Base-by-base conservation (phyloP, 1,140 invertebrate species). In the Parasteatoda tepidariorum region DNA sequence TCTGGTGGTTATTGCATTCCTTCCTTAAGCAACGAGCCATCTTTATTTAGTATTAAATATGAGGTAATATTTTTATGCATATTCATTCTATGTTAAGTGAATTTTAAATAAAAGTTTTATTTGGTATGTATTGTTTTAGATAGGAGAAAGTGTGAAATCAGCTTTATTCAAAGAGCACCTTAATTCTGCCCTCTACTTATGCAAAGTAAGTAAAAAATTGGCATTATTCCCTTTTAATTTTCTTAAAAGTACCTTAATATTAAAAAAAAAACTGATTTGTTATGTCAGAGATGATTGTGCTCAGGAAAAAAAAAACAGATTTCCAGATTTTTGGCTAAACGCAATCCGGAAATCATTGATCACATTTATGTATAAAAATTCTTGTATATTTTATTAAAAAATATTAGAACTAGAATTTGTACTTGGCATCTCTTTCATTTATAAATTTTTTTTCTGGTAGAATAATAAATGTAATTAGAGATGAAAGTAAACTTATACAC, bases 31-130 rank as follows among this genome's bases (percentile, higher is more conserved):
- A 41, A 30, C 31, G 68, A 82, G 11, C 54, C 67, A 61, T 82
- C 79, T 41, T 31, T 82, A 15, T 59, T 82, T 30, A 82, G 15
- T 71, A 71, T 82, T 71, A 82, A 82, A 71, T 82, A 57, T 71
- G 31, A 82, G 55, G 79, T 82, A 62, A 71, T 7, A 11, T 15
- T 57, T 34, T 3, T 7, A 26, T 28, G 48, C 22, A 24, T 71
- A 28, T 67, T 18, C 15, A 18, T 7, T 24, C 22, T 61, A 22
- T 7, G 9, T 15, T 22, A 30, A 15, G 22, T 15, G 31, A 28
- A 67, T 31, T 67, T 67, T 31, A 24, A 31, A 66, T n/a, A n/a
- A n/a, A 31, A 31, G 13, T 15, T 66, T 13, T 13, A 22, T 13
- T 6, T 13, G 22, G 5, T 22, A 13, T 61, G 57, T 31, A 28